Percentiles rank a stretch among this genome's conserved stretches.
phyloP scores from a whole-genome alignment of 1,140 invertebrate species.

The Scaptomyza graminum region DNA sequence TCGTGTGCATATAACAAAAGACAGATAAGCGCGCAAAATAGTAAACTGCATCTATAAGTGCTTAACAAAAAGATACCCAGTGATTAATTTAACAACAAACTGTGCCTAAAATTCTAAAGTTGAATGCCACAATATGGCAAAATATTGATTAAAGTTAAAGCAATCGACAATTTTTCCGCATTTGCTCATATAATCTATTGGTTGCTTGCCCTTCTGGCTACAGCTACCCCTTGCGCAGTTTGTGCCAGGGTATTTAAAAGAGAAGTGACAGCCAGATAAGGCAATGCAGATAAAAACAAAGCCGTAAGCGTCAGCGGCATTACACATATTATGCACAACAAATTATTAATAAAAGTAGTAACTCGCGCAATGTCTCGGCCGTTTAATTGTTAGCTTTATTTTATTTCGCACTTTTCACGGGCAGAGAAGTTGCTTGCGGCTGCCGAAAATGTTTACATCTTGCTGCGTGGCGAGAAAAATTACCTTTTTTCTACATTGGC shows the following conservation, averaged over 20 bases:
- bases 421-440: background rate
- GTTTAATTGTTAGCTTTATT: slow-evolving; percentile 8
- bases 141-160: background rate
- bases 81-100: background rate
- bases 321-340: slow-evolving; percentile 33
- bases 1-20: slow-evolving; percentile 47
- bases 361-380: slow-evolving; percentile 40
- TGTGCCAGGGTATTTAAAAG: slow-evolving; percentile 24
- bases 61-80: slow-evolving; percentile 16
- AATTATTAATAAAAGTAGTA: slow-evolving; percentile 61
- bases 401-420: slow-evolving; percentile 49
- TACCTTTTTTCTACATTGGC: slow-evolving; percentile 69
- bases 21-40: slow-evolving; percentile 75
- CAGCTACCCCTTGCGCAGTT: slow-evolving; percentile 8
- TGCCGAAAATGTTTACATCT: slow-evolving; percentile 72
- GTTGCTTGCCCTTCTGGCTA: background rate
- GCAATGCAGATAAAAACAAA: slow-evolving; percentile 73
- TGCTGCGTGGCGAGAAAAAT: slow-evolving; percentile 60
- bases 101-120: background rate
- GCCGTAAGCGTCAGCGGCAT: slow-evolving; percentile 24
- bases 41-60: slow-evolving; percentile 17
- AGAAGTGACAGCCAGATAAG: slow-evolving; percentile 62
- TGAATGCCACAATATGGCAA: background rate
- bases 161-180: no score
- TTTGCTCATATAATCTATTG: no score